Base-by-base conservation (phyloP, 2,888 invertebrate species). In the Himalopsyche anomala region DNA sequence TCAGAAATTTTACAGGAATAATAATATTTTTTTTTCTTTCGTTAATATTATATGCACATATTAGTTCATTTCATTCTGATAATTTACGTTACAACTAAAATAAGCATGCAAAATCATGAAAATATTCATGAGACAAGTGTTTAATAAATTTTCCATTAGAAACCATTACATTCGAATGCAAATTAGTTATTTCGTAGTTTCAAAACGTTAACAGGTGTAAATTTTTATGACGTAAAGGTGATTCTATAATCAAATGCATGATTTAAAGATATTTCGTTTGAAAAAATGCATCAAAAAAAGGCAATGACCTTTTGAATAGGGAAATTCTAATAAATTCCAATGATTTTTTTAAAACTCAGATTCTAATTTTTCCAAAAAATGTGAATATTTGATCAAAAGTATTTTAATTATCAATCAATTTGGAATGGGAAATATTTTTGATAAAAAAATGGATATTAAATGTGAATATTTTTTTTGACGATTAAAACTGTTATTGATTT, bases 51-150 rank as follows among this genome's bases (percentile, higher is more conserved):
- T 2, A 8, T 8, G 9, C 9, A 62, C 9, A n/a, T 62, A 74
- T 38, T 74, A 12, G 5, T 74, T 4, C 12, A 36, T 36, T 36
- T 74, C 36, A 38, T 28, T 12, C 28, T 36, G 74, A 74, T 74
- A 4, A 1, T 74, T 74, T 38, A 36, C 74, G 36, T 38, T 74
- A 74, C 12, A 36, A 74, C 12, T 74, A 38, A 51, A 74, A 74
- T 74, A 36, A 74, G 38, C 38, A 74, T 74, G 28, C 28, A 36
- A 74, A 19, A 74, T 74, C 38, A 74, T 74, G 74, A 74, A 74
- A 74, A 36, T 15, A 74, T 74, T 74, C 74, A 74, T 12, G 28
- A 74, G 15, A 74, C 36, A 36, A 36, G 74, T 74, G 74, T 74
- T 15, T 36, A 38, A 74, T 51, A 51, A 51, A 38, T 38, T 74